Percentiles rank a stretch among this genome's conserved stretches.
Conservation (phyloP, 2,797 vertebrate species). For the Aselliscus stoliczkanus region DNA sequence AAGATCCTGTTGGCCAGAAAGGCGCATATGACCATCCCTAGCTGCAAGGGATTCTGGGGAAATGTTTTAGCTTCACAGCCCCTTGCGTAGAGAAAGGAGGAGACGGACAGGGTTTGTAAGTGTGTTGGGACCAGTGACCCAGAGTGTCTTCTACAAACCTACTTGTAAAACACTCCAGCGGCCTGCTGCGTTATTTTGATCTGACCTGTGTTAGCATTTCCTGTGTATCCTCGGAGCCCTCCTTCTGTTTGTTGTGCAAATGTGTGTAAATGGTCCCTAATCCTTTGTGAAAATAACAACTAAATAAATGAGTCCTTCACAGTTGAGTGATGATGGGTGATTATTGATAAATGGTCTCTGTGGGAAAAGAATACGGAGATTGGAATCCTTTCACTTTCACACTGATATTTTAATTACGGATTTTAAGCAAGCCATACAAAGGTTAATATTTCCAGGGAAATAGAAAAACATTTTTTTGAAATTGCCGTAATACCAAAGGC, state of each 20-base stretch:
- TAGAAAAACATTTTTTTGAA: background rate
- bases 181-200: background rate
- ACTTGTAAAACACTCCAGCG: background rate
- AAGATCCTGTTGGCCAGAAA: background rate
- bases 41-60: too few species aligned
- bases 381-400: background rate
- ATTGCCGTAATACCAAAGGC: background rate
- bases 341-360: background rate
- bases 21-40: accelerated
- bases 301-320: background rate
- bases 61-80: background rate
- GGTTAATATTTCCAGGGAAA: background rate
- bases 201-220: background rate
- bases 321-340: background rate
- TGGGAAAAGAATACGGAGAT: background rate
- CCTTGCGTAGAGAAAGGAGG: background rate
- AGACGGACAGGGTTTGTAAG: accelerated
- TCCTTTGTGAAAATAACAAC: background rate
- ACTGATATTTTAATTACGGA: background rate
- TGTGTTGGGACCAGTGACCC: too few species aligned
- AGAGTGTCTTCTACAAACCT: background rate
- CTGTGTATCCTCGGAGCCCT: too few species aligned
- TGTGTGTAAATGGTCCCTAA: accelerated
- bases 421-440: background rate
- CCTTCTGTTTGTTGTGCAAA: background rate